phyloP scores from a whole-genome alignment of 2,797 vertebrate genomes.

The Brachymystax lenok region DNA sequence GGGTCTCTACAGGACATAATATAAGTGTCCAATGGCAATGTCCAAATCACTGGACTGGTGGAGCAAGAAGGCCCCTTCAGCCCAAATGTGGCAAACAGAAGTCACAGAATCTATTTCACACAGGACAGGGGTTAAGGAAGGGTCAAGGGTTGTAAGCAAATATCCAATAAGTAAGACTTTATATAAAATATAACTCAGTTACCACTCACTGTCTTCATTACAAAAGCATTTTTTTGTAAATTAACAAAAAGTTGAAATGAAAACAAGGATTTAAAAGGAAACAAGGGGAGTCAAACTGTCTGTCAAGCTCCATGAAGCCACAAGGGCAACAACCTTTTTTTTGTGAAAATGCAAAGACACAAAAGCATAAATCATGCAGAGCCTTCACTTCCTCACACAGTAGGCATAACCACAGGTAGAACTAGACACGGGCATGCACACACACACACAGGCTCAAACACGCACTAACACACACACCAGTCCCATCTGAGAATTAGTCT shows the following conservation, averaged over 20 bases:
- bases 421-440: slow-evolving; percentile 14
- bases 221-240: slow-evolving; percentile 26
- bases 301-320: slow-evolving; percentile 63
- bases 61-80: slow-evolving; percentile 47
- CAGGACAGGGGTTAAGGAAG: slow-evolving; percentile 18
- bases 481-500: too few species aligned
- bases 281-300: slow-evolving; percentile 50
- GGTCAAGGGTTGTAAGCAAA: slow-evolving; percentile 44
- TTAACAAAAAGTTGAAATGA: slow-evolving; percentile 23
- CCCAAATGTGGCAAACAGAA: slow-evolving; percentile 60
- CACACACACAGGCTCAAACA: too few species aligned
- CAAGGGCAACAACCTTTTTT: slow-evolving; percentile 34
- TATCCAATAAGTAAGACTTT: slow-evolving; percentile 54
- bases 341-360: slow-evolving; percentile 50
- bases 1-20: slow-evolving; percentile 27
- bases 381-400: slow-evolving; percentile 40
- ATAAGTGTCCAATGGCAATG: slow-evolving; percentile 46
- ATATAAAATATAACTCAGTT: slow-evolving; percentile 44
- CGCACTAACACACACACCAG: too few species aligned
- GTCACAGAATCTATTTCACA: slow-evolving; percentile 57
- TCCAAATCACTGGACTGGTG: slow-evolving; percentile 73
- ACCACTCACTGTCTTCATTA: slow-evolving; percentile 44
- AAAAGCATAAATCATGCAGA: slow-evolving; percentile 48
- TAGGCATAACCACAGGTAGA: slow-evolving; percentile 14
- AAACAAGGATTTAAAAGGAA: slow-evolving; percentile 32